Percentiles rank a stretch among this genome's conserved stretches.
phyloP scores from a whole-genome alignment of 2,888 invertebrate species.

The Caenorhabditis japonica region DNA sequence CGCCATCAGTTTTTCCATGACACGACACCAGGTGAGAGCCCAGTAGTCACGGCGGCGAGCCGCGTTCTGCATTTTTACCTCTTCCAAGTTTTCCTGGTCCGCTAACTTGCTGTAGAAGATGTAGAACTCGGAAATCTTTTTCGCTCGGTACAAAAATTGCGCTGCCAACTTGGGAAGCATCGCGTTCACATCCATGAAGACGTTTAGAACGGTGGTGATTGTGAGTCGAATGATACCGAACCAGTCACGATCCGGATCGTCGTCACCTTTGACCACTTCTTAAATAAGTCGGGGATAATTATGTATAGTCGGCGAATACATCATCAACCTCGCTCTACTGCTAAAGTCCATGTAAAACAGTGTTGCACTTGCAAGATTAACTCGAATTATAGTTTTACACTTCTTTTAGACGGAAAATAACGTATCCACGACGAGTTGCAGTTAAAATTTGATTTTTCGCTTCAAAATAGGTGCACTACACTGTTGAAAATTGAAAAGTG shows the following conservation, averaged over 20 bases:
- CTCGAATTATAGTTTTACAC: too few relatives aligned
- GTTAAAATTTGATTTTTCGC: too few relatives aligned
- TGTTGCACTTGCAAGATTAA: too few relatives aligned
- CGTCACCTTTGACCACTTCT: slow-evolving; percentile 35
- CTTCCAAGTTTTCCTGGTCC: not conserved
- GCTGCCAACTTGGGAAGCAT: slow-evolving; percentile 42
- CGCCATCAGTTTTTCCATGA: slow-evolving; percentile 48
- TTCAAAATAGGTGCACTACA: too few relatives aligned
- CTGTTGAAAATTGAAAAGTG: too few relatives aligned
- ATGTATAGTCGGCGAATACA: too few relatives aligned
- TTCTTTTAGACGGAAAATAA: too few relatives aligned
- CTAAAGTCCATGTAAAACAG: too few relatives aligned
- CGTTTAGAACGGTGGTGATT: slow-evolving; percentile 40
- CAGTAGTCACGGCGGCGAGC: slow-evolving; percentile 33
- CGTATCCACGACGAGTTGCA: too few relatives aligned
- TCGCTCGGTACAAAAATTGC: slow-evolving; percentile 32
- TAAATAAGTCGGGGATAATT: too few relatives aligned
- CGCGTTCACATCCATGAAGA: slow-evolving; percentile 50
- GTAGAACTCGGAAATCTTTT: slow-evolving; percentile 30
- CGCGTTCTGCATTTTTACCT: not conserved
- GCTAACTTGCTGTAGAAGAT: slow-evolving; percentile 23
- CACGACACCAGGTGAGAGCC: slow-evolving; percentile 25
- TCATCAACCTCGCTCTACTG: too few relatives aligned
- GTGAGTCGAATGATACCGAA: slow-evolving; percentile 48
- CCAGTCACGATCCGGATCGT: slow-evolving; percentile 46